phyloP scores from a whole-genome alignment of 2,113 vertebrate genomes.

The Aegypius monachus region DNA sequence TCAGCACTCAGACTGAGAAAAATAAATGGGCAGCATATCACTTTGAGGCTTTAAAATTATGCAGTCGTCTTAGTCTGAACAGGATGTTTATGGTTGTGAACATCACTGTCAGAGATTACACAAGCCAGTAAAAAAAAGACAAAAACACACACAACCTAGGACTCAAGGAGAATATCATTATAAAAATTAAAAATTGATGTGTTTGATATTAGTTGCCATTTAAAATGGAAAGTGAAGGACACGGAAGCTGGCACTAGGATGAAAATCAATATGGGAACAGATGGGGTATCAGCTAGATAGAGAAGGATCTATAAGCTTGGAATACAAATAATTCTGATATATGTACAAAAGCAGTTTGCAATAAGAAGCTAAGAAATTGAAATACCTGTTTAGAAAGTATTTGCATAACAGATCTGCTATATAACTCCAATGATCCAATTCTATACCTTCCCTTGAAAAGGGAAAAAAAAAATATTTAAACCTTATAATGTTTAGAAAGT shows the following conservation, averaged over 20 bases:
- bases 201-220: not conserved
- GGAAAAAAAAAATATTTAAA: accelerated
- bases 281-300: not conserved
- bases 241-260: not conserved
- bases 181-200: not conserved
- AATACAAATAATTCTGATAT: not conserved
- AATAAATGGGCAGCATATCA: not conserved
- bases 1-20: not conserved
- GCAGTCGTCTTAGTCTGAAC: not conserved
- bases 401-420: not conserved
- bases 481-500: not conserved
- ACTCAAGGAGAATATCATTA: not conserved
- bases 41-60: not conserved
- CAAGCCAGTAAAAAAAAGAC: not conserved
- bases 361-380: not conserved
- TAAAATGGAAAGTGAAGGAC: not conserved
- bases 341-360: not conserved
- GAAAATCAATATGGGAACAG: not conserved
- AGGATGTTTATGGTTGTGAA: not conserved
- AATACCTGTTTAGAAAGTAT: not conserved
- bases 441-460: not conserved
- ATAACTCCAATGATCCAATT: not conserved
- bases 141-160: not conserved
- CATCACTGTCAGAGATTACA: not conserved
- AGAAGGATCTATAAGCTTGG: not conserved